Evolutionary conservation across 1,140 invertebrate species (phyloP).

Genomic region (Phymorhynchus buccinoides): DNA sequence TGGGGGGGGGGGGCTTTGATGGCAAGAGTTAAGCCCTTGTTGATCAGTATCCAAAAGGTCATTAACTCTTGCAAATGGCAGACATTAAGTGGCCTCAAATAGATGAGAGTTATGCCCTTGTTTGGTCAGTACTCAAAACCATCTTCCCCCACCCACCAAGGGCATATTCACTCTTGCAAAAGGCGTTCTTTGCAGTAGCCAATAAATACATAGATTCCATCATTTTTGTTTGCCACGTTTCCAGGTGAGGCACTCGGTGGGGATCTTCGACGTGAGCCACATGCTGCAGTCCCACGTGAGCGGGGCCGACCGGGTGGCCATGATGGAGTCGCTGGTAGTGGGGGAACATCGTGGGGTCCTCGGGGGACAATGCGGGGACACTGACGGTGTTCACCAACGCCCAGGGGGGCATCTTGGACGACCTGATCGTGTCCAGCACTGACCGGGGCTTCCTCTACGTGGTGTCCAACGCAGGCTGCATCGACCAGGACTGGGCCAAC

Average conservation of each 20-base stretch:
- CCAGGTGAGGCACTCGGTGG: conserved; percentile 80
- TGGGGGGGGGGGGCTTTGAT: no score
- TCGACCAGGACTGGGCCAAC: conserved; percentile 77
- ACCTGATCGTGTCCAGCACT: conserved; percentile 95
- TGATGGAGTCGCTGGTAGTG: conserved; percentile 89
- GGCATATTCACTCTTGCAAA: no score
- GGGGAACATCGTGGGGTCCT: conserved; percentile 85
- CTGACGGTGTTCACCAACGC: conserved; percentile 92
- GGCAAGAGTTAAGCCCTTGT: no score
- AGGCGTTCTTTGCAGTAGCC: no score
- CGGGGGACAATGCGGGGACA: conserved; percentile 79
- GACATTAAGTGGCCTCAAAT: no score
- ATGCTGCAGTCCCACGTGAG: conserved; percentile 94
- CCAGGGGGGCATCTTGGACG: conserved; percentile 95
- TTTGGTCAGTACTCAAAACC: no score
- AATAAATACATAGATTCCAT: no score
- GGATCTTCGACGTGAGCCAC: conserved; percentile 98
- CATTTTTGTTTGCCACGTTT: no score
- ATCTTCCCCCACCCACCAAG: no score
- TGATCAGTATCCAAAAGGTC: no score
- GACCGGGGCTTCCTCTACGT: conserved; percentile 85
- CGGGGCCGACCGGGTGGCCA: conserved; percentile 84
- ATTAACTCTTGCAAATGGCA: no score
- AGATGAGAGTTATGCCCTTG: no score
- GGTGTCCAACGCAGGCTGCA: conserved; percentile 94